Percentiles rank a stretch among this genome's conserved stretches.
These are phyloP conservation scores for Elymnias hypermnestra DNA, from an alignment of 1,140 invertebrate genomes.

Conservation along the genomic window DNA sequence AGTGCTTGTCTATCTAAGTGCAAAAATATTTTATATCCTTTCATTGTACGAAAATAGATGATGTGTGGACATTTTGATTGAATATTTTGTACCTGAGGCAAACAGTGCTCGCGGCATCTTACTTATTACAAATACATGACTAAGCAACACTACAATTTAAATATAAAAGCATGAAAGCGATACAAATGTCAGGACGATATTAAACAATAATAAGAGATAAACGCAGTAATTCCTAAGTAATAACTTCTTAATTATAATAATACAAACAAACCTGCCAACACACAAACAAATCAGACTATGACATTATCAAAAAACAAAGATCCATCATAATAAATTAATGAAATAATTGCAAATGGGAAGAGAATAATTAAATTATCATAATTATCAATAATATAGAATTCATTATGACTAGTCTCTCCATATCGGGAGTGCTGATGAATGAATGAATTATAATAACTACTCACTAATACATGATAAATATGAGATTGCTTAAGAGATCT, in stretches of 20 bases:
- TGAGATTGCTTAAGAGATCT: constrained; percentile 62
- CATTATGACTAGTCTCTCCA: constrained; percentile 66
- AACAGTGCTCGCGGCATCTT: too few species aligned
- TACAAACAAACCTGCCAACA: constrained; percentile 8
- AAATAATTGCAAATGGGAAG: constrained; percentile 18
- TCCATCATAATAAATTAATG: constrained; percentile 28
- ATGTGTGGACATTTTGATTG: constrained; percentile 50
- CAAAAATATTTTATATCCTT: constrained; percentile 62
- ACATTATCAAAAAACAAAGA: constrained; percentile 28
- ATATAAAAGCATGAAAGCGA: constrained; percentile 1
- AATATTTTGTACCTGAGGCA: too few species aligned
- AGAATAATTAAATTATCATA: constrained; percentile 7
- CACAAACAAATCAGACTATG: constrained; percentile 18
- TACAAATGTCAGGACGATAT: not conserved
- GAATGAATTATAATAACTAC: constrained; percentile 30
- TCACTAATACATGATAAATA: constrained; percentile 38
- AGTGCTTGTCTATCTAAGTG: constrained; percentile 63
- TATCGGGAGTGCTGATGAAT: constrained; percentile 30
- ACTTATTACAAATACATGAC: constrained; percentile 7
- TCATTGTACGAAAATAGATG: constrained; percentile 59
- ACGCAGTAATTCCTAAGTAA: not conserved
- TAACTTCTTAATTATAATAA: not conserved
- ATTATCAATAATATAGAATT: constrained; percentile 37
- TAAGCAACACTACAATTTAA: not conserved
- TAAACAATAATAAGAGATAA: not conserved